Base-by-base conservation (phyloP, 2,888 invertebrate species). In the Rhyacophila evoluta region DNA sequence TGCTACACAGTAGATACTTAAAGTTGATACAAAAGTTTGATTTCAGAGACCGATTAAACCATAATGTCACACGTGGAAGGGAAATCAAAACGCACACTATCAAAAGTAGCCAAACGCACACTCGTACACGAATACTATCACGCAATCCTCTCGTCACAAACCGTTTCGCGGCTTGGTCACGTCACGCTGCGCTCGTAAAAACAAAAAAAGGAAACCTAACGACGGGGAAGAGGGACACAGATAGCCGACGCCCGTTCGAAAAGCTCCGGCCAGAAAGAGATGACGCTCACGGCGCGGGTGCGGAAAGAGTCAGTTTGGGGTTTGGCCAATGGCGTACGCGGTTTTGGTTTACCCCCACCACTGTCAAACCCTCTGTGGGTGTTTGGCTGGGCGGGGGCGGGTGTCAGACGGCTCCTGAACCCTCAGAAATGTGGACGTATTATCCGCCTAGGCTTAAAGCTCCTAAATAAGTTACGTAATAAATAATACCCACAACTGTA, bases 251-350 rank as follows among this genome's bases (percentile, higher is more conserved):
- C 68, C 72, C 38, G 72, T 15, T 15, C 75, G 12, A 74, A 74
- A 29, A 27, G 36, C 70, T 28, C 27, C 29, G 67, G 79, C 33
- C 76, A 15, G 79, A 81, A 55, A 77, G 79, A 76, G 81, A 81
- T 73, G 68, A 75, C 27, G 69, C 69, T 73, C 39, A 70, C 28
- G 73, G 79, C 74, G 81, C 79, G 81, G 81, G 81, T 81, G 81
- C 79, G 81, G 81, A 81, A 81, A 81, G 81, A 80, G 82, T 80
- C 82, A 82, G 82, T 82, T 82, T 82, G 82, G 80, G 82, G 82
- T 82, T 82, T 82, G 80, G 82, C 82, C 82, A 81, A 82, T 81
- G 81, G 81, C 82, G 82, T 76, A 78, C 81, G 82, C 81, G 81
- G 82, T 81, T 80, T 78, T 75, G 78, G 79, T 80, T 79, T 78